Evolutionary conservation across 2,888 invertebrate species (phyloP), one percentile per base, ranked within the genome.

Genomic region (Aphidius colemani): DNA sequence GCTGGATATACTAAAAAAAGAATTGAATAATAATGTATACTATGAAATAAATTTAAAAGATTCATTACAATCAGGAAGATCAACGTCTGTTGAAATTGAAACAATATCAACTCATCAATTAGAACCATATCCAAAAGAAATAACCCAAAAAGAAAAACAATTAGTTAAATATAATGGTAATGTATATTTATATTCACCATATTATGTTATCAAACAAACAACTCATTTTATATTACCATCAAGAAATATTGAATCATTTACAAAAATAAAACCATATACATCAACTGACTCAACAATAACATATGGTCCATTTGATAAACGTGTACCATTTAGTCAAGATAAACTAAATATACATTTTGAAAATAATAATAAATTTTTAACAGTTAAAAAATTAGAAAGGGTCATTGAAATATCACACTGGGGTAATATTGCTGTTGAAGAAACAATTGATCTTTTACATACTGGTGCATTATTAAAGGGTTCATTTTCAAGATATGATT

Each of bases 371-470:
- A 97, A 98, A 43, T 99, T 99, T 83, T 84, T 99, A 70, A 94
- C 95, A n/a, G 95, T 98, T 0, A 93, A 93, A 0, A 87, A 88
- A 53, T 82, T 99, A 71, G 92, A 94, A 73, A 88, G 99, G 57
- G 85, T 89, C 0, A 92, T 99, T 74, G 98, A 99, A 84, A 89
- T 99, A 3, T 99, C 98, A 0, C 98, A 99, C 81, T 99, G 99
- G 99, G 98, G 98, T 7, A 98, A 98, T 78, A 94, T 99, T 74
- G 98, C 98, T 30, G 88, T 99, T 1, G 97, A 98, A 80, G 99
- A 99, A 81, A 89, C 91, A 7, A 88, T 98, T 71, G 95, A 97
- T 80, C 86, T 99, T 70, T 85, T 90, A 18, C 98, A 99, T 78
- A 91, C 93, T 53, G 99, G 99, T 50, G 98, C 99, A 9, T 86